Base-by-base conservation (phyloP, 2,888 invertebrate species). In the Drosophila trichaetosa region DNA sequence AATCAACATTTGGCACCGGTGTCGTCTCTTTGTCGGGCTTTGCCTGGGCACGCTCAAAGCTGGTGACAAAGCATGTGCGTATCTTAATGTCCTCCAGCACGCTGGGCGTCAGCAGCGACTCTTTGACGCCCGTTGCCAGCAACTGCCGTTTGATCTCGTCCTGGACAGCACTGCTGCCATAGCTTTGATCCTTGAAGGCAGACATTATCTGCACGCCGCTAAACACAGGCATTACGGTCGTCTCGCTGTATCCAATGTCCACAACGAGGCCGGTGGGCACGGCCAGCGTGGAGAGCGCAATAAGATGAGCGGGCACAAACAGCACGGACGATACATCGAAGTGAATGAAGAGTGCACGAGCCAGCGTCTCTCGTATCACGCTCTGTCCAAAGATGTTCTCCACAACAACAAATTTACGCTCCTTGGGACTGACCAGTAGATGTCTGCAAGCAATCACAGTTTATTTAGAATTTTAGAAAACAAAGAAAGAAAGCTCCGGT, bases 401-500 rank as follows among this genome's bases (percentile, higher is more conserved):
- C 27, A 99, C 96, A 36, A 99, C 94, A 7, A 99, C 96, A 40
- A 99, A 96, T 91, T 97, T 96, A 29, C 98, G 95, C 89, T 98
- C 99, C 93, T 99, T 98, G 0, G 99, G 98, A 91, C 97, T 99
- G 53, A 98, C 96, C 56, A 98, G 94, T 36, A 98, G 95, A 92
- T 98, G 96, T 85, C 98, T 98, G 91, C 51, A 67, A 64, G 2
- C 1, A 36, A 7, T 8, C 52, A 46, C 13, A 36, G 13, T 1
- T 27, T 34, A 29, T 36, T 31, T n/a, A 34, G 27, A 2, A 21
- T 53, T 46, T 13, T 8, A 27, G 13, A 11, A 13, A 24, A 5
- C 16, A 34, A 31, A 11, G 18, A 10, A 54, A 24, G 3, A 24
- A 3, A 27, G 36, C 54, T 54, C n/a, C 18, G 7, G 1, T 42